A percentile compares a stretch with the other conserved stretches of the same genome.
Evolutionary conservation across 2,797 vertebrate species (phyloP).

Genomic region (Triplophysa yarkandensis): DNA sequence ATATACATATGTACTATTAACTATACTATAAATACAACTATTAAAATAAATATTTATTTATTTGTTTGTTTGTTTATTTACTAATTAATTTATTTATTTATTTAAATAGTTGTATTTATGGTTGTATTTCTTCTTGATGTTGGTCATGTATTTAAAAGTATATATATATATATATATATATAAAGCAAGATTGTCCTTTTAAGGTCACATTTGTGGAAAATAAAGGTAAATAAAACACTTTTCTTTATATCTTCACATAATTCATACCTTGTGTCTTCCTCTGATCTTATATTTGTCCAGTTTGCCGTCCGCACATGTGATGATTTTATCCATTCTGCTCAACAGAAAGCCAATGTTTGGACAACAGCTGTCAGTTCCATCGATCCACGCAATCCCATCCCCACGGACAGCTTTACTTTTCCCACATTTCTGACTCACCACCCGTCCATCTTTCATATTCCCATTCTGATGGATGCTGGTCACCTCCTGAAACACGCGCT

Average conservation of each 20-base stretch:
- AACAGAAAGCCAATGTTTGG: constrained; percentile 66
- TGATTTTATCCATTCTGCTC: constrained; percentile 66
- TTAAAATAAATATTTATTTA: too few relatives aligned
- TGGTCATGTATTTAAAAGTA: too few relatives aligned
- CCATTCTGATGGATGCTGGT: constrained; percentile 59
- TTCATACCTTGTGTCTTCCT: constrained; percentile 66
- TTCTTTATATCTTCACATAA: not conserved
- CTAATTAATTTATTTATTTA: too few relatives aligned
- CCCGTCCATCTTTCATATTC: constrained; percentile 64
- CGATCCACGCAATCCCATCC: constrained; percentile 68
- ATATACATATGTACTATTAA: too few relatives aligned
- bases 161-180: too few relatives aligned
- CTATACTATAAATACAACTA: too few relatives aligned
- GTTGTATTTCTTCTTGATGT: too few relatives aligned
- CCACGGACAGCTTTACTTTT: constrained; percentile 61
- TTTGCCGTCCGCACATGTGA: constrained; percentile 66
- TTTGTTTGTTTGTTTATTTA: too few relatives aligned
- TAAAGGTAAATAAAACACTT: too few relatives aligned
- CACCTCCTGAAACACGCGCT: constrained; percentile 59
- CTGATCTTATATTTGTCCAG: constrained; percentile 68
- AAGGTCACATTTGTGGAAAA: too few relatives aligned
- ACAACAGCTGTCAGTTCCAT: constrained; percentile 66
- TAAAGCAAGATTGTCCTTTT: too few relatives aligned
- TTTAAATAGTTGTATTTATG: too few relatives aligned
- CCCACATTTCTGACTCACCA: constrained; percentile 60